Evolutionary conservation across 2,888 invertebrate species (phyloP), one percentile per base, ranked within the genome.

Genomic region (Epirrhoe alternata): DNA sequence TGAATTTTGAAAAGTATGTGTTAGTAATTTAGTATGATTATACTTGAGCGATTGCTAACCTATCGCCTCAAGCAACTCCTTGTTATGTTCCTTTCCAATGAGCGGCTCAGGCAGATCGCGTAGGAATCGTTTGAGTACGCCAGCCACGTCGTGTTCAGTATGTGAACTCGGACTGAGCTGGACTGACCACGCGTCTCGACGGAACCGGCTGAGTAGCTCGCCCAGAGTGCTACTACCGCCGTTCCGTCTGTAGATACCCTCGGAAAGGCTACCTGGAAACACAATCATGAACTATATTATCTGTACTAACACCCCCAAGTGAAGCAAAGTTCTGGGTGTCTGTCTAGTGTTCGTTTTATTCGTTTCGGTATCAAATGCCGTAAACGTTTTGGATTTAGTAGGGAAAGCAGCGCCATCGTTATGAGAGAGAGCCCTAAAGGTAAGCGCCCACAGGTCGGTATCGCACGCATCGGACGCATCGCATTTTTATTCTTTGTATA

Each of bases 71-170:
- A 96, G 95, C 58, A 97, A 94, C 74, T 95, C 95, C 64, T 94
- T 94, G 73, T 97, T 95, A 58, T 96, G 94, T 51, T 93, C 92
- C n/a, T 95, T 94, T 0, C 97, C 96, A 66, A 98, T 92, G 35
- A 98, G 89, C 0, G 98, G 96, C 77, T 98, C 97, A 0, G 97
- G 97, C 58, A 98, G 91, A 76, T 97, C 97, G n/a, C 98, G 94
- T 85, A 98, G 96, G 89, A 98, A 98, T 68, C 98, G 93, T 86
- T 98, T 98, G 6, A 98, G 90, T 0, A 96, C 97, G 45, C 97
- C 97, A 4, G 98, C 97, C 12, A 98, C 97, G 82, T 98, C 98
- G 85, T 98, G 97, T 76, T 98, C 97, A 0, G 96, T 95, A 79
- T 96, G 97, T 58, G 96, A 95, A 51, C 95, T 95, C 5, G 94